Conservation (phyloP, 2,113 vertebrate species). For the Aldabrachelys gigantea region DNA sequence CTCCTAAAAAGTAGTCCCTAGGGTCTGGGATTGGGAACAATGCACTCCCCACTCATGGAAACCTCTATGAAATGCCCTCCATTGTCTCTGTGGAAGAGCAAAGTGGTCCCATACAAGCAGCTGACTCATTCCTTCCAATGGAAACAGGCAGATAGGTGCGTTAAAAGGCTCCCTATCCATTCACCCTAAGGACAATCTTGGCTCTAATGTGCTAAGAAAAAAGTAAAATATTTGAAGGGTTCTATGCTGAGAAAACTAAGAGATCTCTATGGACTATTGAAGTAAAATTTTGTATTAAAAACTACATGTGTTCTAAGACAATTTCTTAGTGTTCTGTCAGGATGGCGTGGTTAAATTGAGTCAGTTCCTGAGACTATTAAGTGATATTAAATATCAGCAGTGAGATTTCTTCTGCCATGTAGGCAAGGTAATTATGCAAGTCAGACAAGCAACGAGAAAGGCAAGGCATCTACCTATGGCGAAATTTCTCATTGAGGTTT, state of each 20-base stretch:
- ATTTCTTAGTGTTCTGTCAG: conserved; percentile 22
- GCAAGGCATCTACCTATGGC: background rate
- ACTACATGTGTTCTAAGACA: background rate
- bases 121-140: background rate
- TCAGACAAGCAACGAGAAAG: background rate
- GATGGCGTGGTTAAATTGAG: conserved; percentile 25
- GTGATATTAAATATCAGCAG: background rate
- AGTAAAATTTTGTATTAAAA: background rate
- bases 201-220: background rate
- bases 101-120: background rate
- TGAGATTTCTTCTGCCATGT: background rate
- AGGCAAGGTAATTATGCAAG: background rate
- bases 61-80: background rate
- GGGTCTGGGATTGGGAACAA: background rate
- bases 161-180: background rate
- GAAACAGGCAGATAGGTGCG: background rate
- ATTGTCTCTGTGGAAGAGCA: background rate
- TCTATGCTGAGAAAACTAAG: background rate
- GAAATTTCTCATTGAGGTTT: background rate
- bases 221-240: background rate
- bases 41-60: background rate
- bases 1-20: background rate
- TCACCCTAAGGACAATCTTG: background rate
- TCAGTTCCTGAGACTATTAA: conserved; percentile 25
- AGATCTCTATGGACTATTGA: background rate